Evolutionary conservation across 2,797 vertebrate species (phyloP).

Genomic region (Argyrosomus regius): DNA sequence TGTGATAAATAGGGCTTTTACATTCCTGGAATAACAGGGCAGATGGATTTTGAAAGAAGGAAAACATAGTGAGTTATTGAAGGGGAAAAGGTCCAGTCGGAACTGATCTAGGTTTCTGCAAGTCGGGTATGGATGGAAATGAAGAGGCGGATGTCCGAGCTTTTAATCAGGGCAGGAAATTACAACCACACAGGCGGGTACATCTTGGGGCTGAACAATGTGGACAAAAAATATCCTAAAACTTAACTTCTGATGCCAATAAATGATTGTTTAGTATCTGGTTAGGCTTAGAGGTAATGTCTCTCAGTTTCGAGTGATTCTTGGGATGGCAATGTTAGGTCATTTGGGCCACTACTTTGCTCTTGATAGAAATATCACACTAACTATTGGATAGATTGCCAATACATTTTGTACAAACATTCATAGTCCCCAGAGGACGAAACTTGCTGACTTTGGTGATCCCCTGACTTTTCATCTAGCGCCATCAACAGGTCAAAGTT

Average conservation of each 20-base stretch:
- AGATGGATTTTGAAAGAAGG: conserved; percentile 37
- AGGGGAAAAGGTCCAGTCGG: conserved; percentile 17
- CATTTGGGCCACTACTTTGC: neutral
- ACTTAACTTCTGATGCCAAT: neutral
- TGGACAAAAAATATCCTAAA: neutral
- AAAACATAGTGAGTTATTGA: neutral
- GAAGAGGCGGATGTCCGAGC: neutral
- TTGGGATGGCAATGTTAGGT: too few relatives aligned
- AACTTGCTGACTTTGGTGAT: neutral
- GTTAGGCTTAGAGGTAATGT: neutral
- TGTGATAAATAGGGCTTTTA: conserved; percentile 77
- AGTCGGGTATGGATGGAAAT: conserved; percentile 32
- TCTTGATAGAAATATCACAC: too few relatives aligned
- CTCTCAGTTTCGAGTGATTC: neutral
- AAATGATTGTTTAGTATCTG: neutral
- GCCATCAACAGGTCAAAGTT: neutral
- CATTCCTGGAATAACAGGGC: conserved; percentile 78
- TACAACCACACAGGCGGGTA: conserved; percentile 8
- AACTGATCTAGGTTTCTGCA: conserved; percentile 47
- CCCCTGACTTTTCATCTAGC: neutral
- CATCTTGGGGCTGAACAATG: neutral
- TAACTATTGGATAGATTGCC: neutral
- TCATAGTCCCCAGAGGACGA: neutral
- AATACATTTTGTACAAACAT: neutral
- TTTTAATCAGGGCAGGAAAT: conserved; percentile 25